phyloP scores from a whole-genome alignment of 2,888 invertebrate species.

The Mycogona germanica region DNA sequence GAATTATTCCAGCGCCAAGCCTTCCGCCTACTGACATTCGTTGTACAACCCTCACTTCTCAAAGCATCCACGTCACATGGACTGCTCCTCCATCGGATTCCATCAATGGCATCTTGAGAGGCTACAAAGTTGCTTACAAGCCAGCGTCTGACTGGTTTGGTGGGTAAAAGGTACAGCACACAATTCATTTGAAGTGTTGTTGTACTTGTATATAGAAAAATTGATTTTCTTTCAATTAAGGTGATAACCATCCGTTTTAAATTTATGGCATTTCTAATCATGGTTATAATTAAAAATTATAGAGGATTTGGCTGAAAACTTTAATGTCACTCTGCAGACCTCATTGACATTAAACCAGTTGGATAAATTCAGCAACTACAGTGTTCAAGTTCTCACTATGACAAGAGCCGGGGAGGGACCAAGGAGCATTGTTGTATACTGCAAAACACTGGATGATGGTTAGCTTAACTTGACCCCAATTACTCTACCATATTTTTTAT shows the following conservation, averaged over 20 bases:
- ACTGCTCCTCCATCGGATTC: conserved; percentile 81
- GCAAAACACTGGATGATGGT: conserved; percentile 94
- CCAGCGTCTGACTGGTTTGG: conserved; percentile 87
- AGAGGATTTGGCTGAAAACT: conserved; percentile 16
- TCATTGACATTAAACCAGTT: conserved; percentile 79
- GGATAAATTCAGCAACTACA: conserved; percentile 92
- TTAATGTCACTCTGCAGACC: conserved; percentile 51
- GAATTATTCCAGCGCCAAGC: conserved; percentile 34
- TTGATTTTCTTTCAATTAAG: too few species aligned
- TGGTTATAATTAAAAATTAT: too few species aligned
- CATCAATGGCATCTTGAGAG: conserved; percentile 89
- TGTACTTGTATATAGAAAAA: too few species aligned
- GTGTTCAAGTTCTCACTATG: conserved; percentile 89
- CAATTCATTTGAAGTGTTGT: too few species aligned
- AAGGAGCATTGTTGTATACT: conserved; percentile 71
- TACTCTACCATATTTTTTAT: too few species aligned
- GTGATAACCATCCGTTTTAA: too few species aligned
- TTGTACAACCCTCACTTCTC: conserved; percentile 85
- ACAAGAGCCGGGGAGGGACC: conserved; percentile 94
- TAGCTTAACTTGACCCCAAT: too few species aligned
- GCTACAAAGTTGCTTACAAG: conserved; percentile 87
- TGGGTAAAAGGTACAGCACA: conserved; percentile 33
- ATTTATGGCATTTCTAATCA: too few species aligned
- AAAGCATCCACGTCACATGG: conserved; percentile 90
- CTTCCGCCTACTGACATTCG: conserved; percentile 67